Evolutionary conservation across 1,140 invertebrate genomes (phyloP).

Genomic region (Brachionus plicatilis): DNA sequence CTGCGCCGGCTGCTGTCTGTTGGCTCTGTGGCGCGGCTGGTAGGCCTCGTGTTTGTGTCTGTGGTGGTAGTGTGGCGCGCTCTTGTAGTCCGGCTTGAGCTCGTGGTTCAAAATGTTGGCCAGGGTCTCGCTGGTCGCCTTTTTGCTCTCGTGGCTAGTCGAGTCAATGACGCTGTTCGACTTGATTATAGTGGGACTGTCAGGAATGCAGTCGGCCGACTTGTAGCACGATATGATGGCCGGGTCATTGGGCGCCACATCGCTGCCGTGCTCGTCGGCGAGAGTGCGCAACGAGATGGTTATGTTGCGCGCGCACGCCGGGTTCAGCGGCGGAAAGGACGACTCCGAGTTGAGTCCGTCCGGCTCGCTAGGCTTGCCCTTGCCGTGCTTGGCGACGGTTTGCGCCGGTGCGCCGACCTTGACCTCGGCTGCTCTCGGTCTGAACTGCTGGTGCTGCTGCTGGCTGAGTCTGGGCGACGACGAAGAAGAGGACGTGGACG

Average conservation of each 20-base stretch:
- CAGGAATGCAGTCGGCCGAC: conserved; percentile 1
- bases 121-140: background rate
- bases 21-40: background rate
- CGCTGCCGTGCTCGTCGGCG: background rate
- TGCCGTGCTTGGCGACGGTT: background rate
- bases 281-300: background rate
- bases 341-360: conserved; percentile 5
- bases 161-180: conserved; percentile 12
- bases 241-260: background rate
- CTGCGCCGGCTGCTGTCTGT: background rate
- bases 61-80: background rate
- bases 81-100: background rate
- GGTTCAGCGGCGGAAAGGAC: background rate
- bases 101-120: conserved; percentile 7
- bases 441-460: background rate
- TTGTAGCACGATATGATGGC: conserved; percentile 19
- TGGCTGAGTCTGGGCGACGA: background rate
- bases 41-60: background rate
- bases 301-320: background rate
- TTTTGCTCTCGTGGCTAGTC: background rate
- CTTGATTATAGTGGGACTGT: conserved; percentile 7
- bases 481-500: background rate
- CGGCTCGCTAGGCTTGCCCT: background rate
- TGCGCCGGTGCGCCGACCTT: background rate
- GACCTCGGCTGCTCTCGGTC: background rate